A percentile compares a stretch with the other conserved stretches of the same genome.
Conservation (phyloP, 1,140 invertebrate genomes). For the Euschistus heros region DNA sequence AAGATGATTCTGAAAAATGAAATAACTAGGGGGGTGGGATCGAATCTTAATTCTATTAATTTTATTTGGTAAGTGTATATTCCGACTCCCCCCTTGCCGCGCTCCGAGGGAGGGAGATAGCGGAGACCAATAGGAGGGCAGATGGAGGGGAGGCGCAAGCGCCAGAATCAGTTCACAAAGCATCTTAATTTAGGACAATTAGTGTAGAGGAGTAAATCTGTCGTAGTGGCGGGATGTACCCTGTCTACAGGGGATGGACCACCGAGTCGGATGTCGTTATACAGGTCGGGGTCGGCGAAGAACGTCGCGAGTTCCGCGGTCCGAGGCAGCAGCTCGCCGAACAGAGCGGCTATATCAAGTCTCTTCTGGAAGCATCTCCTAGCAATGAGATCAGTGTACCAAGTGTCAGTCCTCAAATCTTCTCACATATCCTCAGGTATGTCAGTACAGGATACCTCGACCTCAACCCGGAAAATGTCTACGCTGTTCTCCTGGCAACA, state of each 20-base stretch:
- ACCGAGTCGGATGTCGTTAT: slow-evolving; percentile 47
- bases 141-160: slow-evolving; percentile 9
- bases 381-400: slow-evolving; percentile 39
- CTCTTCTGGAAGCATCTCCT: slow-evolving; percentile 38
- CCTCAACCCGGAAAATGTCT: slow-evolving; percentile 57
- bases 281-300: slow-evolving; percentile 43
- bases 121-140: slow-evolving; percentile 20
- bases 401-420: slow-evolving; percentile 53
- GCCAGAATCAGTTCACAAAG: slow-evolving; percentile 13
- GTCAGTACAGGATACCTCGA: slow-evolving; percentile 67
- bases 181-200: slow-evolving; percentile 25
- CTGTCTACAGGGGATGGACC: slow-evolving; percentile 55
- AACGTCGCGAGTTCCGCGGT: slow-evolving; percentile 49
- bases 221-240: slow-evolving; percentile 39
- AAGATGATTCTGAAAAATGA: slow-evolving; percentile 21
- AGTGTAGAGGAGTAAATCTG: slow-evolving; percentile 1
- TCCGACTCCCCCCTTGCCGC: slow-evolving; percentile 15
- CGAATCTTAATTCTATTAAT: slow-evolving; percentile 25
- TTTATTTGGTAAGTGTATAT: slow-evolving; percentile 25
- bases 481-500: slow-evolving; percentile 58
- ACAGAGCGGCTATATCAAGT: slow-evolving; percentile 59
- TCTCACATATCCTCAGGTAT: slow-evolving; percentile 58
- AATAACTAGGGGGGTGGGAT: slow-evolving; percentile 31
- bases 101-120: slow-evolving; percentile 24
- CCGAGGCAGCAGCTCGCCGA: slow-evolving; percentile 52